These are phyloP conservation scores for Cephus sareptanus DNA, from an alignment of 2,888 invertebrate genomes.

Conservation along the genomic window DNA sequence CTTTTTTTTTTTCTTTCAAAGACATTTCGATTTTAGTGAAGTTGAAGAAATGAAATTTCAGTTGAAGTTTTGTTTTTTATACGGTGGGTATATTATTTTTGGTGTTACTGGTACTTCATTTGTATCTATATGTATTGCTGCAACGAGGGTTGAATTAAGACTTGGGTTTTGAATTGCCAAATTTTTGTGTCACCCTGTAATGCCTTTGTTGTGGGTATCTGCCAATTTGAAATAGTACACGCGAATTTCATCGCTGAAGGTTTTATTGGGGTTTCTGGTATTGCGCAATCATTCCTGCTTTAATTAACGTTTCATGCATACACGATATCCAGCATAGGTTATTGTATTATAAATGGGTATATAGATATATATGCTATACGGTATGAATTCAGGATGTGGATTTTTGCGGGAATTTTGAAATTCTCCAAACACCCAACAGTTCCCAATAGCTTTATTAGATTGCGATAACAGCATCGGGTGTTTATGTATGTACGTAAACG, in stretches of 20 bases:
- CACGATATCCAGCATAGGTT: background rate
- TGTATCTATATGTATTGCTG: no score
- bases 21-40: background rate
- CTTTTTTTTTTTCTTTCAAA: background rate
- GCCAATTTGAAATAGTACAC: no score
- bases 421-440: no score
- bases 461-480: conserved; percentile 45
- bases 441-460: conserved; percentile 13
- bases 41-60: no score
- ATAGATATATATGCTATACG: no score
- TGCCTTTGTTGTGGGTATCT: no score
- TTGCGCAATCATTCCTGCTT: conserved; percentile 47
- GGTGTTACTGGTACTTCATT: background rate
- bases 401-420: no score
- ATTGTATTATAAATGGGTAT: no score
- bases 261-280: conserved; percentile 49
- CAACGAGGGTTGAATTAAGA: conserved; percentile 19
- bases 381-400: no score
- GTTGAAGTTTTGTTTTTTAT: no score
- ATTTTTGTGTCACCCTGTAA: no score
- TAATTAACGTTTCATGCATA: conserved; percentile 42
- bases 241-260: background rate
- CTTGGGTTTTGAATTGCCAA: background rate
- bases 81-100: no score
- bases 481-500: conserved; percentile 20